Percentiles rank a stretch among this genome's conserved stretches.
phyloP scores from a whole-genome alignment of 2,113 vertebrate genomes.

The Octodon degus region DNA sequence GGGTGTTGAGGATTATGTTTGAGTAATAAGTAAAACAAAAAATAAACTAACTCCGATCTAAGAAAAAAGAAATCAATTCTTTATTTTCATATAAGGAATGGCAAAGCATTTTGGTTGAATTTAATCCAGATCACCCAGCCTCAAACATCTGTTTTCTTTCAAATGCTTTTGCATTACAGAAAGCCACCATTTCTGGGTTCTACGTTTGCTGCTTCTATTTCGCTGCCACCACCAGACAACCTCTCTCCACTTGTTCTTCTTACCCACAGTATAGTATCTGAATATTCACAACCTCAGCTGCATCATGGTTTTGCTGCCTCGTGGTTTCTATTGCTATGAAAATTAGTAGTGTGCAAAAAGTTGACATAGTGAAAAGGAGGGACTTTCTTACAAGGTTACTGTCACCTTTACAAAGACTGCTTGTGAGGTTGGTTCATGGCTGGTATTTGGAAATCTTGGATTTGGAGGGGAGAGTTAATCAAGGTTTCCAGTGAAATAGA shows the following conservation, averaged over 20 bases:
- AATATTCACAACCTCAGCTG: neutral
- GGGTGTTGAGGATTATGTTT: neutral
- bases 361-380: neutral
- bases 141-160: neutral
- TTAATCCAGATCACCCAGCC: neutral
- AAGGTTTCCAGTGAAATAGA: slow-evolving; percentile 8
- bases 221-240: neutral
- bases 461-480: neutral
- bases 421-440: neutral
- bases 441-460: neutral
- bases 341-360: neutral
- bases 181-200: neutral
- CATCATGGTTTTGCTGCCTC: neutral
- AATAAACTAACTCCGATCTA: neutral
- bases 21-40: neutral
- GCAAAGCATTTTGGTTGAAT: neutral
- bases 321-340: neutral
- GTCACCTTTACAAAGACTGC: neutral
- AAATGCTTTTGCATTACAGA: fast-evolving
- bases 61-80: neutral
- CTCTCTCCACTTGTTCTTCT: neutral
- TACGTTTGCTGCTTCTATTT: neutral
- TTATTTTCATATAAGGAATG: neutral
- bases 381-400: neutral
- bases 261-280: neutral